A percentile compares a stretch with the other conserved stretches of the same genome.
phyloP scores from a whole-genome alignment of 2,797 vertebrate genomes.

The Chromis chromis region DNA sequence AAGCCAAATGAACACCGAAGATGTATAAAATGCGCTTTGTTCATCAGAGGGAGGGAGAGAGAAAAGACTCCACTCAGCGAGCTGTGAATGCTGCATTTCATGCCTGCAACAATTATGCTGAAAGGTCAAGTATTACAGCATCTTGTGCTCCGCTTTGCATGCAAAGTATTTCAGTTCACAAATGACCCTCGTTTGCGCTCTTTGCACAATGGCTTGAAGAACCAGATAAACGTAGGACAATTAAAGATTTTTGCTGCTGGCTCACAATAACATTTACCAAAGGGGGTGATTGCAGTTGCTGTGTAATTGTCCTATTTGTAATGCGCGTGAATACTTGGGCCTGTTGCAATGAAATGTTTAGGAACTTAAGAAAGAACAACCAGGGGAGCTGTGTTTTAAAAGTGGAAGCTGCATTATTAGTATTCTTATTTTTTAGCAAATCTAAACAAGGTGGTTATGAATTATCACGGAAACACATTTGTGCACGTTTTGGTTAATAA shows the following conservation, averaged over 20 bases:
- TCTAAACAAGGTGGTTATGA: constrained; percentile 20
- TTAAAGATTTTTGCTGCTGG: constrained; percentile 95
- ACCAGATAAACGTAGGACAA: constrained; percentile 97
- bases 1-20: constrained; percentile 83
- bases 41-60: constrained; percentile 81
- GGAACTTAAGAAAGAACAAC: constrained; percentile 56
- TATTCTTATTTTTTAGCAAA: background rate
- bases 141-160: constrained; percentile 98
- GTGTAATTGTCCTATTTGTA: constrained; percentile 91
- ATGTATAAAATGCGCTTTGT: constrained; percentile 94
- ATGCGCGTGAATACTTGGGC: constrained; percentile 70
- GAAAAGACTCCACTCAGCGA: constrained; percentile 91
- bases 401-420: constrained; percentile 7
- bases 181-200: constrained; percentile 97
- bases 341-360: constrained; percentile 67
- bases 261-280: constrained; percentile 94
- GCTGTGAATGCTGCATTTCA: constrained; percentile 97
- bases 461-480: background rate
- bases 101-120: constrained; percentile 98
- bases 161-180: constrained; percentile 98
- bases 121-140: constrained; percentile 99
- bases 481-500: background rate
- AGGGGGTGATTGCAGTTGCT: constrained; percentile 96
- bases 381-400: constrained; percentile 26
- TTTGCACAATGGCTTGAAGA: constrained; percentile 96